These are phyloP conservation scores for Sipha flava DNA, from an alignment of 1,140 invertebrate species.

Conservation along the genomic window DNA sequence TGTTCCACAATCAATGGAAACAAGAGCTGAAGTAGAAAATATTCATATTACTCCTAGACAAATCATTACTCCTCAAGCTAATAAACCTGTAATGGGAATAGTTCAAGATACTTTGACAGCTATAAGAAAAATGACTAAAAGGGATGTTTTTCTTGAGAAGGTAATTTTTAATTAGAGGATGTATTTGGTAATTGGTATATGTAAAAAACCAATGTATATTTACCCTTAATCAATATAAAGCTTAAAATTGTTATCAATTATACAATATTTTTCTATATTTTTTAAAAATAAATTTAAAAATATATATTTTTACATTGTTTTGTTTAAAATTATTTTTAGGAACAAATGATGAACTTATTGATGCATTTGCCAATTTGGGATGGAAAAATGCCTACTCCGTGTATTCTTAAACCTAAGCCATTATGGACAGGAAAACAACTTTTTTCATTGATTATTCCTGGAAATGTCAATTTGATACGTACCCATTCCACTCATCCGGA, in stretches of 20 bases:
- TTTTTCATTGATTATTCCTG: slow-evolving; percentile 96
- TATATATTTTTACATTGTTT: too few species aligned
- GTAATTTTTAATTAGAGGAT: too few species aligned
- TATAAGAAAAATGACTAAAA: slow-evolving; percentile 98
- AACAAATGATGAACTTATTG: slow-evolving; percentile 97
- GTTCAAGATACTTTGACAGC: slow-evolving; percentile 98
- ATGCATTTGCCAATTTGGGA: slow-evolving; percentile 99
- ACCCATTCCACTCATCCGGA: slow-evolving; percentile 99
- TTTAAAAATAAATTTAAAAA: too few species aligned
- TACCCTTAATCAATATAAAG: too few species aligned
- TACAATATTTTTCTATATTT: background rate
- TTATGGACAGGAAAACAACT: slow-evolving; percentile 98
- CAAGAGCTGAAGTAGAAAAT: slow-evolving; percentile 95
- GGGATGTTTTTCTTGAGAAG: slow-evolving; percentile 96
- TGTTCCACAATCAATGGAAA: slow-evolving; percentile 98
- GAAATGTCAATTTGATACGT: slow-evolving; percentile 94
- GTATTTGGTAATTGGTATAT: background rate
- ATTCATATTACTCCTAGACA: slow-evolving; percentile 94
- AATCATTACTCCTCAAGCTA: slow-evolving; percentile 96
- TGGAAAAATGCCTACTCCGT: slow-evolving; percentile 96
- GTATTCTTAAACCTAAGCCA: slow-evolving; percentile 95
- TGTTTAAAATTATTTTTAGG: too few species aligned
- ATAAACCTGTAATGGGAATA: slow-evolving; percentile 99
- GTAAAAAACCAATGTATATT: background rate
- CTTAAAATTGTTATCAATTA: background rate